Conservation (phyloP, 2,888 invertebrate species). For the Netelia fuscicornis region DNA sequence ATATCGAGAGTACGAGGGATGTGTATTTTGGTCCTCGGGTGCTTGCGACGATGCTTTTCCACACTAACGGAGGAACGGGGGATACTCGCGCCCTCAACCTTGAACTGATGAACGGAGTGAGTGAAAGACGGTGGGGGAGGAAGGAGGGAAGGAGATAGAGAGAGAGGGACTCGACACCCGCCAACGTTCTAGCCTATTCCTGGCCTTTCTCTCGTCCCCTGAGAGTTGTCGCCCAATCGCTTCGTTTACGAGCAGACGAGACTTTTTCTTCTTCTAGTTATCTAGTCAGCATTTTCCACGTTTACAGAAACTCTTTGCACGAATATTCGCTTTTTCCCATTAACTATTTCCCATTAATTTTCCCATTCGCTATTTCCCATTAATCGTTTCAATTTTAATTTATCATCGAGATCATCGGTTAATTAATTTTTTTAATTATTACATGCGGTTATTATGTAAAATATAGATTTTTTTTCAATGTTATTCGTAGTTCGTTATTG, state of each 20-base stretch:
- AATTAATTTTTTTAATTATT: too few relatives aligned
- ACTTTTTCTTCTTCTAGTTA: slow-evolving; percentile 14
- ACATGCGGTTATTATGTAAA: too few relatives aligned
- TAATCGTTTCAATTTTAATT: too few relatives aligned
- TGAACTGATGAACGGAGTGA: slow-evolving; percentile 81
- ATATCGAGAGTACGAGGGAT: slow-evolving; percentile 73
- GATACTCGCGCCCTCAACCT: slow-evolving; percentile 80
- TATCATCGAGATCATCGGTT: too few relatives aligned
- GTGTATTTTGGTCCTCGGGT: slow-evolving; percentile 78
- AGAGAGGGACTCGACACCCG: slow-evolving; percentile 54
- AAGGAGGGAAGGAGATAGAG: slow-evolving; percentile 4
- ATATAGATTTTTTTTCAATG: too few relatives aligned
- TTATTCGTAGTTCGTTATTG: too few relatives aligned
- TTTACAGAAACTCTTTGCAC: too few relatives aligned
- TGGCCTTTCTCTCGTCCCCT: slow-evolving; percentile 57
- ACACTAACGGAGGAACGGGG: slow-evolving; percentile 31
- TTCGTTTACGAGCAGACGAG: slow-evolving; percentile 39
- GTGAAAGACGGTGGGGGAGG: slow-evolving; percentile 17
- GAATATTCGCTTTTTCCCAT: too few relatives aligned
- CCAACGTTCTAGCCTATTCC: slow-evolving; percentile 70
- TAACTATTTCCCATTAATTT: too few relatives aligned
- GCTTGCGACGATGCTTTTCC: slow-evolving; percentile 55
- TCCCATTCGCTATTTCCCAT: too few relatives aligned
- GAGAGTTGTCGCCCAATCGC: slow-evolving; percentile 30
- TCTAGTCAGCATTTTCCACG: background rate